phyloP scores from a whole-genome alignment of 64 coral and sea anemone genomes.

The Exaiptasia diaphana region DNA sequence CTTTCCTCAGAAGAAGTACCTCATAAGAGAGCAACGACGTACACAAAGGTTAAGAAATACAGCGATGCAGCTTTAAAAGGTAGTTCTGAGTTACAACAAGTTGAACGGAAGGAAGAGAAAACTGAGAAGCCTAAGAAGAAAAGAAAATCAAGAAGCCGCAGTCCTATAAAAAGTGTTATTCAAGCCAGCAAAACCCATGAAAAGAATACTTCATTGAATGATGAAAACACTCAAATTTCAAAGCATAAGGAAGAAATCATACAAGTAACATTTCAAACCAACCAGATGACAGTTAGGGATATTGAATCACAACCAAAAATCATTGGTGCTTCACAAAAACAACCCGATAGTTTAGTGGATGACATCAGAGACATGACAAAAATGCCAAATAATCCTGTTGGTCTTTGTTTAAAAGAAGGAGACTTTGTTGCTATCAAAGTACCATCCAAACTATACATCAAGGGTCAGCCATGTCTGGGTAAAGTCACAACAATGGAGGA shows the following conservation, averaged over 20 bases:
- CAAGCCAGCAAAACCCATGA: neutral
- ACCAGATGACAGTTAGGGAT: slow-evolving; percentile 35
- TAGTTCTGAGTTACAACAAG: neutral
- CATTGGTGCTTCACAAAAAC: too few relatives aligned
- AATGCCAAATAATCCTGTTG: too few relatives aligned
- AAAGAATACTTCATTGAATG: too few relatives aligned
- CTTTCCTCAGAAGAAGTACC: neutral
- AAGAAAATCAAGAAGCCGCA: slow-evolving; percentile 35
- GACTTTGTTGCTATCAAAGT: slow-evolving; percentile 91
- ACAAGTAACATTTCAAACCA: too few relatives aligned
- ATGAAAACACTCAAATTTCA: neutral
- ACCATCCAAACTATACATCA: slow-evolving; percentile 86
- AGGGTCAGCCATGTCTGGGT: slow-evolving; percentile 92
- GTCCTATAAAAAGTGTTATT: neutral
- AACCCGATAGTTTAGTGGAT: too few relatives aligned
- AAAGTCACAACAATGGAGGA: slow-evolving; percentile 62
- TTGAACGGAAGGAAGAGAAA: neutral
- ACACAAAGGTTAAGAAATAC: neutral
- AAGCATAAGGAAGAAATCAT: slow-evolving; percentile 8
- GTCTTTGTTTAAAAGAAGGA: slow-evolving; percentile 61
- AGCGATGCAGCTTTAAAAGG: neutral
- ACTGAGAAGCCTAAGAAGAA: neutral
- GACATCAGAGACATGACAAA: too few relatives aligned
- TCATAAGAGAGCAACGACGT: neutral
- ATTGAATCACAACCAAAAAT: too few relatives aligned